A percentile compares a stretch with the other conserved stretches of the same genome.
These are phyloP conservation scores for Phrynocephalus guinanensis DNA, from an alignment of 2,797 vertebrate genomes.

Conservation along the genomic window DNA sequence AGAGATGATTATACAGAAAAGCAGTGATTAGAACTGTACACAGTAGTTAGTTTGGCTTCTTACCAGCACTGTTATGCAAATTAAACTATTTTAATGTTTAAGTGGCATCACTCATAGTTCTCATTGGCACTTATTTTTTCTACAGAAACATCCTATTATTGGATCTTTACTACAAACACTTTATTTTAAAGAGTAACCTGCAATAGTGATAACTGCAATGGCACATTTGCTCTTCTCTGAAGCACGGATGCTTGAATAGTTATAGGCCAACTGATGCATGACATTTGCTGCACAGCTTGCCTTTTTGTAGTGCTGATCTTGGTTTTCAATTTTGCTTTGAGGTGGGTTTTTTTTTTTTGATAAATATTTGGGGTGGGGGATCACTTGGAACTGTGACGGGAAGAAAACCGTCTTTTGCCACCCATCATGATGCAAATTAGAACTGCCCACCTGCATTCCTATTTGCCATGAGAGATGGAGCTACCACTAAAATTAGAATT, in stretches of 20 bases:
- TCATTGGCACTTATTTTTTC: not conserved
- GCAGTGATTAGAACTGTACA: no score
- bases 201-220: not conserved
- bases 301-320: not conserved
- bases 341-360: not conserved
- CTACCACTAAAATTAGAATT: not conserved
- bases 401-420: no score
- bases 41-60: no score
- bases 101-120: not conserved
- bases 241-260: not conserved
- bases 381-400: not conserved
- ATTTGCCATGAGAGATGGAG: not conserved
- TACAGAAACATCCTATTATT: not conserved
- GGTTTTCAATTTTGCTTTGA: not conserved
- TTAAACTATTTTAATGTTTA: not conserved
- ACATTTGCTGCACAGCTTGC: not conserved
- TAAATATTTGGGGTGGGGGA: not conserved
- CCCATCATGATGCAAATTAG: not conserved
- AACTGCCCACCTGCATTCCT: not conserved
- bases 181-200: no score
- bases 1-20: no score
- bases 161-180: not conserved
- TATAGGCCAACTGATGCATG: not conserved
- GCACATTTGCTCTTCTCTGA: not conserved
- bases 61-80: not conserved